A percentile compares a stretch with the other conserved stretches of the same genome.
Evolutionary conservation across 2,113 vertebrate genomes (phyloP).

Genomic region (Corythoichthys haematopterus): DNA sequence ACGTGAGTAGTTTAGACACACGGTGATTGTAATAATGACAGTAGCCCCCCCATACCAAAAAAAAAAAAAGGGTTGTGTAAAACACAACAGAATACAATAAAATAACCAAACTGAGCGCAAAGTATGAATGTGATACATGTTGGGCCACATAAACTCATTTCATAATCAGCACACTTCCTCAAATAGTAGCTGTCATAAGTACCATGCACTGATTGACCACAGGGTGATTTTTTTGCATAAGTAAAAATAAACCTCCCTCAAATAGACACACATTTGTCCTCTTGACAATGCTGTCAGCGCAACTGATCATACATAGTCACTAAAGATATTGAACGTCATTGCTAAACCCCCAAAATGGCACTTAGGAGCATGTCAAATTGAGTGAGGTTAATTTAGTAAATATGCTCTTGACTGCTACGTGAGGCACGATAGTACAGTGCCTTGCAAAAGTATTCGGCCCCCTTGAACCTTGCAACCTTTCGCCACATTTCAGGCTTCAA

Average conservation of each 20-base stretch:
- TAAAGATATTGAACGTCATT: no score
- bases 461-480: no score
- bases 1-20: not conserved
- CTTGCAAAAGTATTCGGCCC: no score
- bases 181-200: not conserved
- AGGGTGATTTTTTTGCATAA: not conserved
- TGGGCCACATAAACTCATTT: not conserved
- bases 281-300: no score
- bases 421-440: not conserved
- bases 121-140: not conserved
- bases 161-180: not conserved
- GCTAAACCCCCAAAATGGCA: no score
- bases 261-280: not conserved
- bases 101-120: not conserved
- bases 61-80: not conserved
- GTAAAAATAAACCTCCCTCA: not conserved
- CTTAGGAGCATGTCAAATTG: no score
- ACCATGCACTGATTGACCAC: not conserved
- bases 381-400: not conserved
- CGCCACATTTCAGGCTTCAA: no score
- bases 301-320: no score
- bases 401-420: not conserved
- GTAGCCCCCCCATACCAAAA: no score
- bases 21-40: not conserved
- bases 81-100: not conserved